Conservation (phyloP, 2,888 invertebrate genomes). For the Macaria liturata region DNA sequence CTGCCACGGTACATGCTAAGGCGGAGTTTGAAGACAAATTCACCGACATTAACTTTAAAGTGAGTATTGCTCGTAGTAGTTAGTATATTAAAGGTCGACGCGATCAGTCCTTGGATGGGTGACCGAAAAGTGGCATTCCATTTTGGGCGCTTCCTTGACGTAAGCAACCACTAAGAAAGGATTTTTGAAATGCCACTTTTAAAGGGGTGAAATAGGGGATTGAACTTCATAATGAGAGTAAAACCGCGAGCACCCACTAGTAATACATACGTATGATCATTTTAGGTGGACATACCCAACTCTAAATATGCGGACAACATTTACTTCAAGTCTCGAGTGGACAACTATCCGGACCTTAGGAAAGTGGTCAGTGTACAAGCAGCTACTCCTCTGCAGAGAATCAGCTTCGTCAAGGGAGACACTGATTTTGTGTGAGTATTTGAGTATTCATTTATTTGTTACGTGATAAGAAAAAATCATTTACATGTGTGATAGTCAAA, state of each 20-base stretch:
- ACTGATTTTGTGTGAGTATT: conserved; percentile 71
- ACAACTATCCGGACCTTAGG: conserved; percentile 58
- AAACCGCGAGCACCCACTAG: too few species aligned
- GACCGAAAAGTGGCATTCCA: too few species aligned
- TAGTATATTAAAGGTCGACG: too few species aligned
- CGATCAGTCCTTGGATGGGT: too few species aligned
- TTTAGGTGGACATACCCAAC: conserved; percentile 66
- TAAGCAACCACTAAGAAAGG: too few species aligned
- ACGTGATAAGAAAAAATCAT: too few species aligned
- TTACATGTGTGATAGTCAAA: too few species aligned
- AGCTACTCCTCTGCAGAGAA: conserved; percentile 62
- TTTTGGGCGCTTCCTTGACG: too few species aligned
- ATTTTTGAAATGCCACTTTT: too few species aligned
- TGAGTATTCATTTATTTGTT: too few species aligned
- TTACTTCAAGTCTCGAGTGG: conserved; percentile 70
- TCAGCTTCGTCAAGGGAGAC: conserved; percentile 64
- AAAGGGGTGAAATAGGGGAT: too few species aligned
- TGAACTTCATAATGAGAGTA: too few species aligned
- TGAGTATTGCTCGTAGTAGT: conserved; percentile 35
- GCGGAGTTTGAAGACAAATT: conserved; percentile 56
- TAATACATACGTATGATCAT: neutral
- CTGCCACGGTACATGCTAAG: conserved; percentile 59
- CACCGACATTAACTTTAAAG: conserved; percentile 71
- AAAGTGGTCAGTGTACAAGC: conserved; percentile 69
- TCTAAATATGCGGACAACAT: conserved; percentile 61